Percentiles rank a stretch among this genome's conserved stretches.
Evolutionary conservation across 2,113 vertebrate genomes (phyloP).

Genomic region (Pygoscelis antarcticus): DNA sequence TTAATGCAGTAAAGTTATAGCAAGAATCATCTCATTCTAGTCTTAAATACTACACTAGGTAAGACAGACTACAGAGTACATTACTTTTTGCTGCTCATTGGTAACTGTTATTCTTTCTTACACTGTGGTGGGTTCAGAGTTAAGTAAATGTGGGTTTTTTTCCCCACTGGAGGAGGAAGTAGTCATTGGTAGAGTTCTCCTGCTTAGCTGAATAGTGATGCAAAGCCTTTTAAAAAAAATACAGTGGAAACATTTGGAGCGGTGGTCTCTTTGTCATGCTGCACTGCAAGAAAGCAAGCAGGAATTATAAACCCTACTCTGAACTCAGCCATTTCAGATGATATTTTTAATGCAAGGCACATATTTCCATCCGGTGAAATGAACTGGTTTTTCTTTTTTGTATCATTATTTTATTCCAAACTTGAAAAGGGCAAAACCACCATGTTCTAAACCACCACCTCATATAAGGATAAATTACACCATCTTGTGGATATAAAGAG

Average conservation of each 20-base stretch:
- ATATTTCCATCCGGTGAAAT: neutral
- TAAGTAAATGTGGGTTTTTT: neutral
- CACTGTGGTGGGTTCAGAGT: neutral
- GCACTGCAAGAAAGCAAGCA: neutral
- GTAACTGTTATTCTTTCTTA: neutral
- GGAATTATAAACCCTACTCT: neutral
- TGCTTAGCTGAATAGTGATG: neutral
- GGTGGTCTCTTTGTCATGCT: neutral
- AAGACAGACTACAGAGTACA: neutral
- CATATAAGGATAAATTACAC: conserved; percentile 70
- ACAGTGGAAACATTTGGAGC: neutral
- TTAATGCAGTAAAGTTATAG: neutral
- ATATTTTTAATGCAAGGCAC: neutral
- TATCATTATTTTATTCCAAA: neutral
- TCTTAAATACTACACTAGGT: neutral
- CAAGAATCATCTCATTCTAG: neutral
- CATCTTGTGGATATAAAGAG: conserved; percentile 69
- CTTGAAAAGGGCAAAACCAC: neutral
- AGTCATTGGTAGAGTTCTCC: neutral
- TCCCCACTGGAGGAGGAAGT: neutral
- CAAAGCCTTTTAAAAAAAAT: neutral
- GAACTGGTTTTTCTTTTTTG: neutral
- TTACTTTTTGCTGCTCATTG: neutral
- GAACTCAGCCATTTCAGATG: neutral
- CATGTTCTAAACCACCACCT: conserved; percentile 16